Conservation (phyloP, 2,888 invertebrate species). For the Drosophila yooni region DNA sequence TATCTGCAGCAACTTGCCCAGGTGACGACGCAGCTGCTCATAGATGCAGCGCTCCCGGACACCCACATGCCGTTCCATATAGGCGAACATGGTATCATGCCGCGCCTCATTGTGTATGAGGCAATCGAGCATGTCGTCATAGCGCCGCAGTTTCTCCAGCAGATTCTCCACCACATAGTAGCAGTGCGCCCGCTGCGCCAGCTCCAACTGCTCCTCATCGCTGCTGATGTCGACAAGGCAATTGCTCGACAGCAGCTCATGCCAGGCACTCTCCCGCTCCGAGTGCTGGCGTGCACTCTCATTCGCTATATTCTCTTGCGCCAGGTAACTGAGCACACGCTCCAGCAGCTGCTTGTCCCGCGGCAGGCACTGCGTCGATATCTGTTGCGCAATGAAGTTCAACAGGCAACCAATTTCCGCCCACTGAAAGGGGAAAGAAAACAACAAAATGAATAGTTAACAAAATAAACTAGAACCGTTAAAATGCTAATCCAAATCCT, state of each 20-base stretch:
- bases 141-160: conserved; percentile 88
- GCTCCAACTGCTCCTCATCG: conserved; percentile 87
- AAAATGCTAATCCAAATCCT: too few relatives aligned
- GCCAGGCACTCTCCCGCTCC: conserved; percentile 90
- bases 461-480: too few relatives aligned
- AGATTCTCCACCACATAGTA: conserved; percentile 90
- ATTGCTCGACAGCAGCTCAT: conserved; percentile 89
- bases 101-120: conserved; percentile 88
- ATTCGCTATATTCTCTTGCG: conserved; percentile 84
- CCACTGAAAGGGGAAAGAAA: conserved; percentile 72
- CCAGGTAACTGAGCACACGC: conserved; percentile 87
- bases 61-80: conserved; percentile 86
- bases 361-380: conserved; percentile 86
- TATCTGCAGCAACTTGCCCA: conserved; percentile 87
- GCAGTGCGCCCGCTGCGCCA: conserved; percentile 89
- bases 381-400: conserved; percentile 88
- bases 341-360: conserved; percentile 86
- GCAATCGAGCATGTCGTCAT: conserved; percentile 88
- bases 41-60: conserved; percentile 85
- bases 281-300: conserved; percentile 86
- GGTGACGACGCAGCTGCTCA: conserved; percentile 85
- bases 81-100: conserved; percentile 87
- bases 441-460: not conserved
- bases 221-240: conserved; percentile 87
- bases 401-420: conserved; percentile 87